phyloP scores from a whole-genome alignment of 2,797 vertebrate species.

The Ambastaia sidthimunki region DNA sequence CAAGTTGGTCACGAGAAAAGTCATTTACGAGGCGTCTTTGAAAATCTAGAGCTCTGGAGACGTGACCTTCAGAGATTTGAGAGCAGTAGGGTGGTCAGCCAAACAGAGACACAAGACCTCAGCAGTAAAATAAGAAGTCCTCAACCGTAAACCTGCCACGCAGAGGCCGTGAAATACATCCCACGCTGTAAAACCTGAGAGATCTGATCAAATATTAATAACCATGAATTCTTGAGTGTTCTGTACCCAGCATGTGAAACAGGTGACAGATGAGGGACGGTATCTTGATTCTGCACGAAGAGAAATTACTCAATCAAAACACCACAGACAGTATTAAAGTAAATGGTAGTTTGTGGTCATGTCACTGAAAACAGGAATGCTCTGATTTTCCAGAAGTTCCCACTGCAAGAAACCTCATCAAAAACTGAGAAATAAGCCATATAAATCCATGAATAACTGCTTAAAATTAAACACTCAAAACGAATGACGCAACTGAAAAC shows the following conservation, averaged over 20 bases:
- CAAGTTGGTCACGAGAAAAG: neutral
- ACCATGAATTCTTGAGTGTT: slow-evolving; percentile 18
- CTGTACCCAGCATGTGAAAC: slow-evolving; percentile 3
- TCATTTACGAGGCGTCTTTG: neutral
- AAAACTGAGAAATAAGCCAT: too few relatives aligned
- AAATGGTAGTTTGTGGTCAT: too few relatives aligned
- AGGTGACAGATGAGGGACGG: neutral
- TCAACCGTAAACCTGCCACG: slow-evolving; percentile 43
- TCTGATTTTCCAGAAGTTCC: too few relatives aligned
- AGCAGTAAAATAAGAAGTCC: slow-evolving; percentile 39
- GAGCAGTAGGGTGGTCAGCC: neutral
- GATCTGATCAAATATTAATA: slow-evolving; percentile 51
- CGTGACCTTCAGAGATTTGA: slow-evolving; percentile 35
- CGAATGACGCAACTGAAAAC: too few relatives aligned
- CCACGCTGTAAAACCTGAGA: slow-evolving; percentile 46
- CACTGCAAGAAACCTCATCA: too few relatives aligned
- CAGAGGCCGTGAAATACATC: slow-evolving; percentile 33
- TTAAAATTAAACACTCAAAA: too few relatives aligned
- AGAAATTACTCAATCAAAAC: too few relatives aligned
- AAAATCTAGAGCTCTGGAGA: neutral
- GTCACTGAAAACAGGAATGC: too few relatives aligned
- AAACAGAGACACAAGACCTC: slow-evolving; percentile 43
- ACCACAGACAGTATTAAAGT: too few relatives aligned
- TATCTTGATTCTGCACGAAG: too few relatives aligned
- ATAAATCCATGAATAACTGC: too few relatives aligned